A percentile compares a stretch with the other conserved stretches of the same genome.
These are phyloP conservation scores for Umimayanthus kanabou DNA, from an alignment of 92 coral and sea anemone species.

Conservation along the genomic window DNA sequence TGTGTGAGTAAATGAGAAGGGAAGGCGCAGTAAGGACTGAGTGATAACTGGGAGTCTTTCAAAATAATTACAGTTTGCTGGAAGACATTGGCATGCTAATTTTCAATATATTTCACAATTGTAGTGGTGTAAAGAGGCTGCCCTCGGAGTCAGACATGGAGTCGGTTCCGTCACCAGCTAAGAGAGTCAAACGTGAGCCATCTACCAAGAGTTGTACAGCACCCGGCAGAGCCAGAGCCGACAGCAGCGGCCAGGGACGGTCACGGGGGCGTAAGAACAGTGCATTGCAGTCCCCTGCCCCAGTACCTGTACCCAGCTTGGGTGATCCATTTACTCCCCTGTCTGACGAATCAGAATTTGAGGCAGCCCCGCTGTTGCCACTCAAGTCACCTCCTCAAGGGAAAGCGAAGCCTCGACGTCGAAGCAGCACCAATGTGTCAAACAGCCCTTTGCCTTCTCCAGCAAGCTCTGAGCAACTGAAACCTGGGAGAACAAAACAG, in stretches of 20 bases:
- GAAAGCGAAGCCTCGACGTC: constrained; percentile 59
- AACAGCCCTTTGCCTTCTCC: constrained; percentile 83
- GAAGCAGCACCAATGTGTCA: constrained; percentile 79
- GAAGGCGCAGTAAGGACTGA: too few relatives aligned
- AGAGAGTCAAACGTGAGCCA: constrained; percentile 79
- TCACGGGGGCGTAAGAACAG: constrained; percentile 83
- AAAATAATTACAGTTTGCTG: too few relatives aligned
- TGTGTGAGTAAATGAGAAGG: too few relatives aligned
- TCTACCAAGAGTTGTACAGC: constrained; percentile 60
- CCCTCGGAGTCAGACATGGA: constrained; percentile 64
- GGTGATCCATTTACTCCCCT: constrained; percentile 78
- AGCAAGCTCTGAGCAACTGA: constrained; percentile 59
- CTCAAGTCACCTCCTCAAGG: constrained; percentile 78
- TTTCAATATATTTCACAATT: background rate
- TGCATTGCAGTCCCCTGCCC: constrained; percentile 76
- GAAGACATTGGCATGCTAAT: background rate
- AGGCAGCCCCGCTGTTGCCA: constrained; percentile 50
- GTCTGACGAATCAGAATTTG: constrained; percentile 78
- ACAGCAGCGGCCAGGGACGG: constrained; percentile 72
- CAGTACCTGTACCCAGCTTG: constrained; percentile 58
- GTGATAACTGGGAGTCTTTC: too few relatives aligned
- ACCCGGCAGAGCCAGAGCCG: constrained; percentile 76
- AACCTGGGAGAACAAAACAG: constrained; percentile 72
- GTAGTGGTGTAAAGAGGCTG: constrained; percentile 71
- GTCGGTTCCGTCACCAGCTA: constrained; percentile 73